Base-by-base conservation (phyloP, 2,797 vertebrate genomes). In the Cyprinella venusta region DNA sequence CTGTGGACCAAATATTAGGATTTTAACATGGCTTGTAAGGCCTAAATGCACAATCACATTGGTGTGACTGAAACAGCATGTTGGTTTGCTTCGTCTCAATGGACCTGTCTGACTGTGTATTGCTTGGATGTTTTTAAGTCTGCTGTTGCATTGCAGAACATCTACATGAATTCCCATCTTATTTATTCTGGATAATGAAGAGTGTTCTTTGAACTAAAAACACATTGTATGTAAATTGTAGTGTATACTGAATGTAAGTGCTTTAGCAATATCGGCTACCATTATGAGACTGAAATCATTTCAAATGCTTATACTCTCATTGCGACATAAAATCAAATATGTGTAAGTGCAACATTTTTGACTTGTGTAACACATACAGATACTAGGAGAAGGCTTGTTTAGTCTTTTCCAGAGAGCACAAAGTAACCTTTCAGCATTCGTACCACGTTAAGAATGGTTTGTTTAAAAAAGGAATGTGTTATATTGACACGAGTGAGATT, bases 1-100 rank as follows among this genome's bases (percentile, higher is more conserved):
- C 5, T 72, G 3, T 75, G 84, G 84, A 83, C 78, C 77, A 83
- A 84, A 83, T 70, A 56, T 36, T 36, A 36, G 5, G 8, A 36
- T 24, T 65, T 54, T 33, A 56, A 42, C 42, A 12, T 38, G 59
- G 50, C 52, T n/a, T 67, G 19, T 30, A 68, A 68, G 54, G 70
- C 48, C 33, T 36, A 36, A 38, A 78, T 70, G 80, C 63, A 79
- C 81, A 82, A 76, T 30, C 33, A 36, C 38, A 38, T 77, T 33
- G 18, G 50, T 69, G 63, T 82, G 80, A 56, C 19, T 42, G 42
- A 10, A 69, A 63, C 65, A 38, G 76, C 84, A 59, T 77, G 64
- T 48, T 24, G 54, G 45, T 54, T 76, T 30, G 72, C 50, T 59
- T 76, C 36, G n/a, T 74, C 26, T 64, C 70, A 76, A 9, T 68